A percentile compares a stretch with the other conserved stretches of the same genome.
These are phyloP conservation scores for Lutraria rhynchaena DNA, from an alignment of 1,140 invertebrate species.

Conservation along the genomic window DNA sequence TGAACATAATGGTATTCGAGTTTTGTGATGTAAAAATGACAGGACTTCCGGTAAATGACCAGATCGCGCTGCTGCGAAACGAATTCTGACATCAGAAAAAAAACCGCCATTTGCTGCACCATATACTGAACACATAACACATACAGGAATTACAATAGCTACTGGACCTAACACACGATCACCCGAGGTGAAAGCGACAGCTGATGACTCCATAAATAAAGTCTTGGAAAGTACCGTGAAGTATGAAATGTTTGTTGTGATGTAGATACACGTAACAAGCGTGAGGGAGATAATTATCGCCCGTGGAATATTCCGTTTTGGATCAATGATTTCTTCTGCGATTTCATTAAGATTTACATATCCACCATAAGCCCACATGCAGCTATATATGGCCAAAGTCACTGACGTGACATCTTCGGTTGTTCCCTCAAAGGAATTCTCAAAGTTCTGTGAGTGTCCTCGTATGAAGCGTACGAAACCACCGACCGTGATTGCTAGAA, in stretches of 20 bases:
- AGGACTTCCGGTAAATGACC: conserved; percentile 47
- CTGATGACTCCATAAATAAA: conserved; percentile 1
- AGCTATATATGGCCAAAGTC: conserved; percentile 40
- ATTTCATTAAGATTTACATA: conserved; percentile 43
- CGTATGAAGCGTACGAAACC: conserved; percentile 15
- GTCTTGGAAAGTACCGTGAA: conserved; percentile 22
- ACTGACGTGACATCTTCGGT: conserved; percentile 25
- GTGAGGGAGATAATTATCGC: conserved; percentile 33
- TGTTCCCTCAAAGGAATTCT: conserved; percentile 30
- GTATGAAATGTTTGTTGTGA: conserved; percentile 43
- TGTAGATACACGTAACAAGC: conserved; percentile 32
- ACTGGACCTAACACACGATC: conserved; percentile 9
- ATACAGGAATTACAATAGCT: conserved; percentile 30
- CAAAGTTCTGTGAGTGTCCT: conserved; percentile 12
- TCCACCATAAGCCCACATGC: conserved; percentile 54
- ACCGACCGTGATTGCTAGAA: conserved; percentile 23
- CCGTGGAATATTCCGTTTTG: conserved; percentile 45
- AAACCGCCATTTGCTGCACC: conserved; percentile 39
- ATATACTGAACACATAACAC: conserved; percentile 48
- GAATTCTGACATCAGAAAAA: conserved; percentile 28
- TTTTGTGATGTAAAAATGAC: conserved; percentile 39
- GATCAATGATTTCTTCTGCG: conserved; percentile 42
- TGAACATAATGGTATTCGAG: conserved; percentile 30
- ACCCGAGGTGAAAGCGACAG: conserved; percentile 38
- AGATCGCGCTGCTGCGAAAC: conserved; percentile 39